phyloP scores from a whole-genome alignment of 2,113 vertebrate species.

The Sylvia atricapilla region DNA sequence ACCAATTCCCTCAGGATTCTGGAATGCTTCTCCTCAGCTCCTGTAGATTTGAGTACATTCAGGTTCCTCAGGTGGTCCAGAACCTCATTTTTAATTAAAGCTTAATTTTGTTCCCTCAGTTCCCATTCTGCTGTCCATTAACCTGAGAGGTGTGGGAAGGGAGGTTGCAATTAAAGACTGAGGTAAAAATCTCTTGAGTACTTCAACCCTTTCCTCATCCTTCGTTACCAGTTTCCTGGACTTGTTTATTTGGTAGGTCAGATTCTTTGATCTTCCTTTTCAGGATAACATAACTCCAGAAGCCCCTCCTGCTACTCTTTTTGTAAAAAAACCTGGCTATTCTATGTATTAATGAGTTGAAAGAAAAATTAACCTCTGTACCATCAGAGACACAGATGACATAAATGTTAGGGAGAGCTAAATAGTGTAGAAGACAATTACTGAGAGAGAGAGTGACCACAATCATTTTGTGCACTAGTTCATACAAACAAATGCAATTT shows the following conservation, averaged over 20 bases:
- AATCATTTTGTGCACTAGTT: neutral
- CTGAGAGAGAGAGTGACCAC: neutral
- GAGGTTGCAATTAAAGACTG: neutral
- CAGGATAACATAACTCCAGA: neutral
- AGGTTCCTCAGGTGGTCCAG: neutral
- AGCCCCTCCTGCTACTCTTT: neutral
- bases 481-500: neutral
- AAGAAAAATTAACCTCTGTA: neutral
- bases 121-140: neutral
- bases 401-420: neutral
- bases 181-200: neutral
- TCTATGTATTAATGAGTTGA: neutral
- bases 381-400: neutral
- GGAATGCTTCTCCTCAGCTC: neutral
- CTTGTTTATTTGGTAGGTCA: neutral
- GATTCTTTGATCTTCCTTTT: neutral
- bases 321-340: neutral
- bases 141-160: neutral
- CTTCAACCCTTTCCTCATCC: neutral
- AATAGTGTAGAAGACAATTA: neutral
- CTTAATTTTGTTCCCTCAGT: neutral
- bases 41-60: neutral
- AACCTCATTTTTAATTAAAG: neutral
- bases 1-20: neutral
- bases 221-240: neutral